These are phyloP conservation scores for Chaetodon trifascialis DNA, from an alignment of 2,113 vertebrate genomes.

Conservation along the genomic window DNA sequence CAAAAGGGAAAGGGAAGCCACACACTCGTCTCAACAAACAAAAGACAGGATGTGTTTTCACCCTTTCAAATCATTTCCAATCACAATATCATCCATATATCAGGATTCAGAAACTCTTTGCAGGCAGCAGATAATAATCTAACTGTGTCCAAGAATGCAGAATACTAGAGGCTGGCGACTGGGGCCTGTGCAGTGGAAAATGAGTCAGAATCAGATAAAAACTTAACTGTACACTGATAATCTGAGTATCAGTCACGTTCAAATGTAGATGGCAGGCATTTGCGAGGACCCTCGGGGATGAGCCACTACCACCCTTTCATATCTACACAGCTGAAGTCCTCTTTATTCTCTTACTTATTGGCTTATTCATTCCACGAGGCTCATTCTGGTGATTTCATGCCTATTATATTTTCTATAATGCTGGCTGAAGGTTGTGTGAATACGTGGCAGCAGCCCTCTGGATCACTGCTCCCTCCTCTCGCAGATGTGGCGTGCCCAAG, in stretches of 20 bases:
- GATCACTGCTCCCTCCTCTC: slow-evolving; percentile 37
- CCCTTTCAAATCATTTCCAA: neutral
- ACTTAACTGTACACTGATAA: neutral
- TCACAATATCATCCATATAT: slow-evolving; percentile 17
- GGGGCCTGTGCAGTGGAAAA: neutral
- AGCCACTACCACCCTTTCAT: slow-evolving; percentile 11
- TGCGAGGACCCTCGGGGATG: slow-evolving; percentile 7
- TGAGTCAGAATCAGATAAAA: neutral
- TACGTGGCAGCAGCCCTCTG: slow-evolving; percentile 54
- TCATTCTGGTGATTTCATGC: slow-evolving; percentile 57
- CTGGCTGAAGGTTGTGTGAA: slow-evolving; percentile 54
- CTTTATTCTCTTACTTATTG: slow-evolving; percentile 15
- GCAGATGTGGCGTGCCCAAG: slow-evolving; percentile 38
- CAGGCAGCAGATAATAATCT: neutral
- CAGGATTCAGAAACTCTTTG: neutral
- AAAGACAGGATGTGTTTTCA: slow-evolving; percentile 35
- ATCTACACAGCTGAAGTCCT: slow-evolving; percentile 18
- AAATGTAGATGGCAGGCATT: slow-evolving; percentile 10
- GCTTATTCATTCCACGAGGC: slow-evolving; percentile 27
- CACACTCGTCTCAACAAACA: slow-evolving; percentile 36
- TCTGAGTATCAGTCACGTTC: neutral
- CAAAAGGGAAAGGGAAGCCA: slow-evolving; percentile 44
- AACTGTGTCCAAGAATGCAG: neutral
- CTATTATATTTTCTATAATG: slow-evolving; percentile 48
- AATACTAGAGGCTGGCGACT: neutral